These are phyloP conservation scores for Dendronephthya gigantea DNA, from an alignment of 64 coral and sea anemone species.

Conservation along the genomic window DNA sequence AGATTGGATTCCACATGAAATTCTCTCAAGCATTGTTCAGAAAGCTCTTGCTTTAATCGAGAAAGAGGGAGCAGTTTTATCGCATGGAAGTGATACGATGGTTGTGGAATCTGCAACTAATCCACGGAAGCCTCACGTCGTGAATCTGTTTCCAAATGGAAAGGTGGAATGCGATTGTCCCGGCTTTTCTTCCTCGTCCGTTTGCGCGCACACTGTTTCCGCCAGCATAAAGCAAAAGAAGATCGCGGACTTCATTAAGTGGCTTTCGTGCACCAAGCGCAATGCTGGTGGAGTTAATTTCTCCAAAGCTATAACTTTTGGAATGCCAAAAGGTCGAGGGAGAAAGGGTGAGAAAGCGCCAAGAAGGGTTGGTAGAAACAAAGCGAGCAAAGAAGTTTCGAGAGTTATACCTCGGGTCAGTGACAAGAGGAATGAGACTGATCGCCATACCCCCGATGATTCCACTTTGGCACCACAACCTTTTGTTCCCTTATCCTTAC, in stretches of 20 bases:
- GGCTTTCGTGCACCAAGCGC: conserved; percentile 17
- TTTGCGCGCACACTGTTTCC: conserved; percentile 9
- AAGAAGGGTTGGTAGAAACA: not conserved
- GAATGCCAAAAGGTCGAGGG: not conserved
- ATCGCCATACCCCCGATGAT: not conserved
- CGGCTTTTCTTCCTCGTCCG: not conserved
- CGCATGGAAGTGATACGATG: not conserved
- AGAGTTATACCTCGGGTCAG: not conserved
- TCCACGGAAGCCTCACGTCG: not conserved
- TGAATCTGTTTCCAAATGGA: not conserved
- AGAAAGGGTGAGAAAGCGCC: not conserved
- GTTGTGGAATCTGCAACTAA: not conserved
- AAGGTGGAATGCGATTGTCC: conserved; percentile 4
- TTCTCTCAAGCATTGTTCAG: not conserved
- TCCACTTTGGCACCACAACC: too few species aligned
- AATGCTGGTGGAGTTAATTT: not conserved
- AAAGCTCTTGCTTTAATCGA: not conserved
- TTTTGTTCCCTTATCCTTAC: too few species aligned
- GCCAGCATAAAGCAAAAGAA: conserved; percentile 2
- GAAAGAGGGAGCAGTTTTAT: not conserved
- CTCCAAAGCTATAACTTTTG: not conserved
- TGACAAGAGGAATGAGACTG: not conserved
- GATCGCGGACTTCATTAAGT: not conserved
- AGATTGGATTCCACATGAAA: not conserved
- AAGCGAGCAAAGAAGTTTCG: not conserved